Conservation (phyloP, 1,140 invertebrate genomes). For the Pseudoatta argentina region DNA sequence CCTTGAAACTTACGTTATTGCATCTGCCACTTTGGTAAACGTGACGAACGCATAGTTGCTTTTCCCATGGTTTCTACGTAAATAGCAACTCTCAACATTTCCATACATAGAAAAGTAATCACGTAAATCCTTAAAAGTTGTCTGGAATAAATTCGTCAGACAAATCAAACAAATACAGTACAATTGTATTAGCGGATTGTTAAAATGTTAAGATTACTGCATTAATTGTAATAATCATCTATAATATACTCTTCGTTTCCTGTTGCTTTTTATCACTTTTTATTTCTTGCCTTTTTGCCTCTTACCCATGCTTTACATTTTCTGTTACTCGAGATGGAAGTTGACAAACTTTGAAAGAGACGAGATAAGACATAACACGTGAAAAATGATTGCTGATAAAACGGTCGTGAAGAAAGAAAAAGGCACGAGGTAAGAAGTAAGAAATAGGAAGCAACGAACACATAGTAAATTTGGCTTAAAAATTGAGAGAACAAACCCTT, state of each 20-base stretch:
- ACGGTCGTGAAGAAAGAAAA: no score
- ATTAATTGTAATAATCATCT: no score
- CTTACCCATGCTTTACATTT: no score
- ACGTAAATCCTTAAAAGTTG: slow-evolving; percentile 79
- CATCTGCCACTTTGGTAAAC: slow-evolving; percentile 75
- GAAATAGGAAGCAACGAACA: no score
- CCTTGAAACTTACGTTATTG: slow-evolving; percentile 76
- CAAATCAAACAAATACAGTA: neutral
- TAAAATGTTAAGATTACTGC: neutral
- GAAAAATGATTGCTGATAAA: no score
- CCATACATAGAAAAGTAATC: slow-evolving; percentile 81
- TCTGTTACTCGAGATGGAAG: no score
- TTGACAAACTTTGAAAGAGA: no score
- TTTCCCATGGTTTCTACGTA: slow-evolving; percentile 78
- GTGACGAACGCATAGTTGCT: slow-evolving; percentile 84
- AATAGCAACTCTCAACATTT: slow-evolving; percentile 80
- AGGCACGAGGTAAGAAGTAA: no score
- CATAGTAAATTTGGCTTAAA: neutral
- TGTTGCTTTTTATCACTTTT: no score
- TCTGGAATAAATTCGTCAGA: slow-evolving; percentile 75
- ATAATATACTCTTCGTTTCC: no score
- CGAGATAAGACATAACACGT: no score
- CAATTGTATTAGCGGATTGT: slow-evolving; percentile 7
- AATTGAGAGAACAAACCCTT: slow-evolving; percentile 77
- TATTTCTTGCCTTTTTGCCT: no score